Conservation (phyloP, 2,888 invertebrate species). For the Noctua janthina region DNA sequence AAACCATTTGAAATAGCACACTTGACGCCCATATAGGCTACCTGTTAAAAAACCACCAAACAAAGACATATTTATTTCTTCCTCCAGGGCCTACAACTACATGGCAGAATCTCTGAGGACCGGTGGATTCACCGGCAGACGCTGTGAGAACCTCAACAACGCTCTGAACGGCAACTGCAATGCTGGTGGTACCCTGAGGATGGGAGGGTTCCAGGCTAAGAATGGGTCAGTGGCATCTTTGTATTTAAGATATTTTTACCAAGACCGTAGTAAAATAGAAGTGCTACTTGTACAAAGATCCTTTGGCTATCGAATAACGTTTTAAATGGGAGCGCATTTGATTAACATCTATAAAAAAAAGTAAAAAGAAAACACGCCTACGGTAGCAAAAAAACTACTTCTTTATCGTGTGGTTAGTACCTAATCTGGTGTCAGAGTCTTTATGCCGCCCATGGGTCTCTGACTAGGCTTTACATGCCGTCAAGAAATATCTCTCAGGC, state of each 20-base stretch:
- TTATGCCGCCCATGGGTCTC: too few relatives aligned
- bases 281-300: neutral
- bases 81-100: slow-evolving; percentile 71
- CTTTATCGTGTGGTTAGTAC: too few relatives aligned
- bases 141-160: slow-evolving; percentile 63
- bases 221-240: slow-evolving; percentile 69
- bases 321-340: neutral
- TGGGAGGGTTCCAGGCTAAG: slow-evolving; percentile 75
- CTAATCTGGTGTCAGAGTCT: too few relatives aligned
- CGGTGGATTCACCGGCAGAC: slow-evolving; percentile 71
- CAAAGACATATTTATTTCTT: neutral
- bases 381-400: too few relatives aligned
- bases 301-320: neutral
- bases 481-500: too few relatives aligned
- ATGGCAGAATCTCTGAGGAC: slow-evolving; percentile 70
- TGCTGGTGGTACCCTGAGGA: slow-evolving; percentile 56
- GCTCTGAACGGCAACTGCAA: slow-evolving; percentile 69
- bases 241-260: neutral
- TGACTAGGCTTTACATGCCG: too few relatives aligned
- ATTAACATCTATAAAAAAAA: neutral
- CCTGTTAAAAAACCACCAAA: neutral
- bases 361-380: too few relatives aligned
- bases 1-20: too few relatives aligned
- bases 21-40: too few relatives aligned
- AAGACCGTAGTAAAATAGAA: neutral